Evolutionary conservation across 2,888 invertebrate species (phyloP), one percentile per base, ranked within the genome.

Genomic region (Ennomos fuscantarius): DNA sequence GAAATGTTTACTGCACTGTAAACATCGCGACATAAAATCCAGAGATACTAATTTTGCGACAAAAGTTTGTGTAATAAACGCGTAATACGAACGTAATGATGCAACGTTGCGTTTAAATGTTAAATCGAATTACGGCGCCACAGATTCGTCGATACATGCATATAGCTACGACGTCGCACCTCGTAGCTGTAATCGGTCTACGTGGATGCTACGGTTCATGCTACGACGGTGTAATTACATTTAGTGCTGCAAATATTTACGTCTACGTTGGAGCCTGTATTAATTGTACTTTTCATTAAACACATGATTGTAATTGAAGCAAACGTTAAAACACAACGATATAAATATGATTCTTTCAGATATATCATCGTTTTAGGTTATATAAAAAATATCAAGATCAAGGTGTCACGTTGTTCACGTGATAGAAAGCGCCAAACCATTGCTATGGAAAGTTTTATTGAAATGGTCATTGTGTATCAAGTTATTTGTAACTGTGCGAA

Each of bases 1-100:
- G 63, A 62, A 64, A 62, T 61, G 48, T 61, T 67, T 65, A 63
- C 63, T 54, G 53, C 60, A 44, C 61, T 40, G 55, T 63, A 65
- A 65, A 65, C 45, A 60, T 53, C 60, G 57, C 47, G 43, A 56
- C 60, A 62, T 59, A 54, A 54, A 57, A 62, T 48, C 37, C 40
- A 43, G 15, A 3, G 33, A 34, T 32, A 36, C 24, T 55, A 55
- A 48, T 48, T 41, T 41, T 32, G 1, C 33, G 8, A 8, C 12
- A 3, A 35, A 11, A 42, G 24, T 35, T 33, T 9, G 13, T 8
- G 13, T 13, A 11, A 33, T 12, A 43, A 12, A 33, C 15, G 13
- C 11, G 42, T 42, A 32, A 31, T 32, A 42, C 31, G 31, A 31
- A 42, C 8, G 8, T 43, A 32, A 33, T 5, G 24, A 11, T 8